Conservation (phyloP, 1,140 invertebrate species). For the Tenebrio molitor region DNA sequence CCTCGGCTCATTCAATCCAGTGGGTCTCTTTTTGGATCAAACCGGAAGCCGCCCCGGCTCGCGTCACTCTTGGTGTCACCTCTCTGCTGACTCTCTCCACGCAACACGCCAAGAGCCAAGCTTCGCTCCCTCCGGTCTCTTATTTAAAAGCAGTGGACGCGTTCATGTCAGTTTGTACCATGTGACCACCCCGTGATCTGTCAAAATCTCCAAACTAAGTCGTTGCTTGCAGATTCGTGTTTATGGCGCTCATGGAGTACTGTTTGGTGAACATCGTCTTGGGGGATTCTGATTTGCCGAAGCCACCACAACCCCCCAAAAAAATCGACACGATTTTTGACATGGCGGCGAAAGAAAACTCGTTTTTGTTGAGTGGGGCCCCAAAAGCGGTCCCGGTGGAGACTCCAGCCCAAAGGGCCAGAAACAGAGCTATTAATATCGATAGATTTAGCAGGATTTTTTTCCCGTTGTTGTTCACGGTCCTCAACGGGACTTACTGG, state of each 20-base stretch:
- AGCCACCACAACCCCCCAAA: conserved; percentile 66
- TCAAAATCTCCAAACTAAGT: conserved; percentile 1
- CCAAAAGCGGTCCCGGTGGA: conserved; percentile 45
- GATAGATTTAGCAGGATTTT: conserved; percentile 88
- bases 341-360: conserved; percentile 64
- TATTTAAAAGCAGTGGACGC: conserved; percentile 92
- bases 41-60: conserved; percentile 87
- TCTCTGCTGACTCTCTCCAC: conserved; percentile 91
- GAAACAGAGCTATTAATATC: conserved; percentile 86
- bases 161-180: conserved; percentile 92
- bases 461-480: conserved; percentile 88
- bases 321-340: conserved; percentile 73
- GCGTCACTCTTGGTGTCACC: conserved; percentile 92
- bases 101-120: conserved; percentile 92
- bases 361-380: conserved; percentile 50
- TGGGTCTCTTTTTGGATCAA: conserved; percentile 97
- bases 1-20: too few relatives aligned
- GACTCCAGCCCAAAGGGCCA: conserved; percentile 74
- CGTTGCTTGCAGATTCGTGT: conserved; percentile 79
- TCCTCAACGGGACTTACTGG: conserved; percentile 92
- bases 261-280: conserved; percentile 92
- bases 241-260: conserved; percentile 95
- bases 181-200: conserved; percentile 75
- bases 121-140: conserved; percentile 88
- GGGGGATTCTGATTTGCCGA: conserved; percentile 77